Conservation (phyloP, 2,797 vertebrate species). For the Xenops minutus region DNA sequence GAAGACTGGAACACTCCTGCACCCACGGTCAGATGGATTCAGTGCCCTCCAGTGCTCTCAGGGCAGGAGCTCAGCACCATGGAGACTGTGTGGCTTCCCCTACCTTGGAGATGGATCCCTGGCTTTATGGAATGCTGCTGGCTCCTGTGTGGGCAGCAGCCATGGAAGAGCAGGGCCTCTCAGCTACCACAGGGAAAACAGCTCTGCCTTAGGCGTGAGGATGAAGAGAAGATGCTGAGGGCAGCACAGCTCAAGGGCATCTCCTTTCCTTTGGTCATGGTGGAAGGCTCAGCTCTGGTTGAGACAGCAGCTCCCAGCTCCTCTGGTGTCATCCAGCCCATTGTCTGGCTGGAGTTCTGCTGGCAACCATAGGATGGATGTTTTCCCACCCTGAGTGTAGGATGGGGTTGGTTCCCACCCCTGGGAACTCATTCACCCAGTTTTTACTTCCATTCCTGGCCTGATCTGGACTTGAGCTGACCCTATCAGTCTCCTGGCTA, state of each 20-base stretch:
- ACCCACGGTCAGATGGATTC: fast-evolving
- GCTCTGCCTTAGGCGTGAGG: background rate
- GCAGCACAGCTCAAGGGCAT: background rate
- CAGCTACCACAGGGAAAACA: background rate
- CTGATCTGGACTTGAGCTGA: fast-evolving
- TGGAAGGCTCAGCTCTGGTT: background rate
- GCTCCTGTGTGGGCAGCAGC: background rate
- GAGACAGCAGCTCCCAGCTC: background rate
- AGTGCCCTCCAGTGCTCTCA: background rate
- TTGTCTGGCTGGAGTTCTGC: background rate
- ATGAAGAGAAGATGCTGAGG: fast-evolving
- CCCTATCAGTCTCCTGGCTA: fast-evolving
- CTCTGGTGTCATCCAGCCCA: background rate
- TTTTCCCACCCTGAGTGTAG: background rate
- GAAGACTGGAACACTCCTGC: background rate
- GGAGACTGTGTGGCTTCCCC: background rate
- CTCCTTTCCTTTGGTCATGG: background rate
- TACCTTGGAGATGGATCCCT: background rate
- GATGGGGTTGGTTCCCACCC: background rate
- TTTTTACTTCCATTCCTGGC: background rate
- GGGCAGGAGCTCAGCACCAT: background rate
- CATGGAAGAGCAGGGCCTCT: background rate
- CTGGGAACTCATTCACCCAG: fast-evolving
- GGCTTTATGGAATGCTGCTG: background rate
- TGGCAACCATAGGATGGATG: background rate